Evolutionary conservation across 2,113 vertebrate genomes (phyloP), one percentile per base, ranked within the genome.

Genomic region (Muntiacus reevesi): DNA sequence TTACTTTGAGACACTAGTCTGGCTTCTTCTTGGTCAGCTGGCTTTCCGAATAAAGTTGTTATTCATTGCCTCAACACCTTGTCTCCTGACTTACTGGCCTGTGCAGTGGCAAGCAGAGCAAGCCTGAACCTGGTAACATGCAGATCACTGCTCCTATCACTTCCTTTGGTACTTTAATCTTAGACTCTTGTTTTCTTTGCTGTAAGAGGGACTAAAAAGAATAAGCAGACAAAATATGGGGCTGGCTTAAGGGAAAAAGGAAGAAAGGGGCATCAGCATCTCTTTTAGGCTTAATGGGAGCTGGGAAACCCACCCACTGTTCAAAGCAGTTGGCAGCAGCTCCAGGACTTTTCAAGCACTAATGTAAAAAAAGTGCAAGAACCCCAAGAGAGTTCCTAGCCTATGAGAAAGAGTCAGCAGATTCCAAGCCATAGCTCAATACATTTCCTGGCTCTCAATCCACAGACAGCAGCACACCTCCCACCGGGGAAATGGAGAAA

Each of bases 381-480:
- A 74, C 0, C 17, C 52, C 54, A 43, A 57, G 54, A 55, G 87
- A 19, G 21, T 57, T 87, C 57, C 71, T 30, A 30, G 19, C 2
- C 47, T 10, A 55, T 40, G 28, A 47, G 19, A 62, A 81, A 71
- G 3, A 52, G 84, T 40, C 36, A 27, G 12, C 12, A 45, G 2
- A 7, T 4, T n/a, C 28, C 16, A 54, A 30, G 16, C 1, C 27
- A 30, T 0, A 33, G 36, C 27, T 30, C 40, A n/a, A 1, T 0
- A 19, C 6, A 15, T 13, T 5, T 28, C 62, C 83, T 57, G 3
- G 40, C 43, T 64, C 81, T 17, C 50, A n/a, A 79, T 27, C 60
- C 16, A 7, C 11, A 16, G 0, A 45, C 0, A 45, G 74, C 33
- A 81, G 40, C 5, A 33, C 16, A 36, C 28, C 27, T 40, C 83